Conservation (phyloP, 2,113 vertebrate genomes). For the Pseudopipra pipra region DNA sequence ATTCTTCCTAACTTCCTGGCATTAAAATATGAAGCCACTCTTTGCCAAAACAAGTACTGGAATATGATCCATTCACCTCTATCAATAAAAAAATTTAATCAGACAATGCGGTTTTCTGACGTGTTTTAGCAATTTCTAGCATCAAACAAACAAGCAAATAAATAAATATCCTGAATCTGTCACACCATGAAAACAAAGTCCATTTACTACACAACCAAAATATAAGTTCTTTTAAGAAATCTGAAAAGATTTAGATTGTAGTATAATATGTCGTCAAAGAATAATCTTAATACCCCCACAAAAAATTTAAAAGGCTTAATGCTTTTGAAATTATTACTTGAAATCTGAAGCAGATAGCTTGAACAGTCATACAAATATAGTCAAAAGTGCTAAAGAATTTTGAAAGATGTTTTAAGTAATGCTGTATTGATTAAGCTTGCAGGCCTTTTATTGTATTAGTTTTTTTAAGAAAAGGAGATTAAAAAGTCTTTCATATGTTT, state of each 20-base stretch:
- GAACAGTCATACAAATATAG: not conserved
- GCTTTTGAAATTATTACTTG: not conserved
- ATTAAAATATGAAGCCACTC: not conserved
- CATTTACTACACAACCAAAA: not conserved
- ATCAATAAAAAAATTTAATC: not conserved
- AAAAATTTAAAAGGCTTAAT: not conserved
- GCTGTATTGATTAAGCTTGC: not conserved
- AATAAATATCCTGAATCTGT: not conserved
- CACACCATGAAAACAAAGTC: not conserved
- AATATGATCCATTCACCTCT: not conserved
- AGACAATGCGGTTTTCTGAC: not conserved
- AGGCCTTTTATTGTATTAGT: not conserved
- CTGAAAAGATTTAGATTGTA: not conserved
- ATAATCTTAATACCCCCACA: not conserved
- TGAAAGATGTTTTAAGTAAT: conserved; percentile 9
- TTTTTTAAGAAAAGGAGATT: not conserved
- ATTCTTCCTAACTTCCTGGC: not conserved
- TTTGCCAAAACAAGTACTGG: not conserved
- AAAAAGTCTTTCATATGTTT: not conserved
- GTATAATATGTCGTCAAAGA: not conserved
- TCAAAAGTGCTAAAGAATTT: not conserved
- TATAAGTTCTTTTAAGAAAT: not conserved
- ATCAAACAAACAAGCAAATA: not conserved
- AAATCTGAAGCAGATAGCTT: not conserved
- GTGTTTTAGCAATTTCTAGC: not conserved